Evolutionary conservation across 2,888 invertebrate species (phyloP).

Genomic region (Diarsia dahlii): DNA sequence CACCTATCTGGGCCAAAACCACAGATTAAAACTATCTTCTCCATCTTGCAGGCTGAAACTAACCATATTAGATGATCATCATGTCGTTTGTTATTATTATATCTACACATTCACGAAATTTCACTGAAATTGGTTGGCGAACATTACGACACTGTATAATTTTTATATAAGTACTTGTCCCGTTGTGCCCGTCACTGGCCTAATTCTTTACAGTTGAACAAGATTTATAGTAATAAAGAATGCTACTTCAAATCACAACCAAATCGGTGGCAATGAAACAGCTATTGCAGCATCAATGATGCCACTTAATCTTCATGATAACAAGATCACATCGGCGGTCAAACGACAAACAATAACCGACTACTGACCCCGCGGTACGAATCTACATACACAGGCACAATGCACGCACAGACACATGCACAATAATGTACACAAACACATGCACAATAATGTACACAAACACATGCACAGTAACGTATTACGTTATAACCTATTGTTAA

Average conservation of each 20-base stretch:
- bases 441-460: constrained; percentile 5
- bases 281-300: constrained; percentile 55
- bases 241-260: constrained; percentile 20
- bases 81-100: no score
- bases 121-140: neutral
- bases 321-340: constrained; percentile 63
- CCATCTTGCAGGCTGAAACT: neutral
- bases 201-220: neutral
- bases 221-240: constrained; percentile 24
- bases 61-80: neutral
- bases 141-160: neutral
- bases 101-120: neutral
- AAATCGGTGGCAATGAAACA: constrained; percentile 24
- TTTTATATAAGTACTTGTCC: neutral
- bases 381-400: constrained; percentile 17
- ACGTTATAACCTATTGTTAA: constrained; percentile 65
- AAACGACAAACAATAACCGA: constrained; percentile 66
- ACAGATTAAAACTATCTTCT: neutral
- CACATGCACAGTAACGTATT: constrained; percentile 14
- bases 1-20: neutral
- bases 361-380: constrained; percentile 62
- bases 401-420: constrained; percentile 3
- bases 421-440: constrained; percentile 16
- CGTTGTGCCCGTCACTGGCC: neutral
- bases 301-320: constrained; percentile 58